Percentiles rank a stretch among this genome's conserved stretches.
These are phyloP conservation scores for Halocaridina rubra DNA, from an alignment of 2,888 invertebrate species.

Conservation along the genomic window DNA sequence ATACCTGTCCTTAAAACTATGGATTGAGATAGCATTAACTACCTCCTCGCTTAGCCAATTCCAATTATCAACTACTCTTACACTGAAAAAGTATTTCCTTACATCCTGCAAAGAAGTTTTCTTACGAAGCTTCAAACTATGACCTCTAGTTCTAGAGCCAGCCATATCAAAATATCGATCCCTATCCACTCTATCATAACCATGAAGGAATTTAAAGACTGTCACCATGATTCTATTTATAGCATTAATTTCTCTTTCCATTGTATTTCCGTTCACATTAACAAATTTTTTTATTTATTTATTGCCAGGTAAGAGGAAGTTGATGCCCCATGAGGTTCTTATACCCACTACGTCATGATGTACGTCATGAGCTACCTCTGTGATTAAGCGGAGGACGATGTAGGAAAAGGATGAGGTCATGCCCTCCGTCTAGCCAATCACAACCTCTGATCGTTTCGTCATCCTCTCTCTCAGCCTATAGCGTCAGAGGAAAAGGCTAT, in stretches of 20 bases:
- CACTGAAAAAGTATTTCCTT: no score
- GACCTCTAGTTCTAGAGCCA: no score
- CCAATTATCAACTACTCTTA: no score
- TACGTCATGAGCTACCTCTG: neutral
- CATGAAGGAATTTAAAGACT: no score
- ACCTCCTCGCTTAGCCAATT: no score
- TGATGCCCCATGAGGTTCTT: neutral
- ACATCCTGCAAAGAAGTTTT: no score
- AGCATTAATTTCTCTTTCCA: neutral
- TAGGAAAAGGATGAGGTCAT: neutral
- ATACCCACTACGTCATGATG: slow-evolving; percentile 13
- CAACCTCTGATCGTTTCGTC: neutral
- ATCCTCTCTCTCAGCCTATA: neutral
- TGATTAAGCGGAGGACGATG: neutral
- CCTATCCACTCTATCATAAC: no score
- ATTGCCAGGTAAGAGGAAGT: neutral
- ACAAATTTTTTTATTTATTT: no score
- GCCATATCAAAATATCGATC: no score
- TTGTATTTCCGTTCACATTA: neutral
- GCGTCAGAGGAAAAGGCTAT: neutral
- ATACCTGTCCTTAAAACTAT: no score
- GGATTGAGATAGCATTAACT: no score
- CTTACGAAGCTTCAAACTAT: no score
- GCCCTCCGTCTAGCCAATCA: neutral
- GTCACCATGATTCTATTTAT: neutral